Evolutionary conservation across 2,888 invertebrate genomes (phyloP), one percentile per base, ranked within the genome.

Genomic region (Sphaeridia pumilis): DNA sequence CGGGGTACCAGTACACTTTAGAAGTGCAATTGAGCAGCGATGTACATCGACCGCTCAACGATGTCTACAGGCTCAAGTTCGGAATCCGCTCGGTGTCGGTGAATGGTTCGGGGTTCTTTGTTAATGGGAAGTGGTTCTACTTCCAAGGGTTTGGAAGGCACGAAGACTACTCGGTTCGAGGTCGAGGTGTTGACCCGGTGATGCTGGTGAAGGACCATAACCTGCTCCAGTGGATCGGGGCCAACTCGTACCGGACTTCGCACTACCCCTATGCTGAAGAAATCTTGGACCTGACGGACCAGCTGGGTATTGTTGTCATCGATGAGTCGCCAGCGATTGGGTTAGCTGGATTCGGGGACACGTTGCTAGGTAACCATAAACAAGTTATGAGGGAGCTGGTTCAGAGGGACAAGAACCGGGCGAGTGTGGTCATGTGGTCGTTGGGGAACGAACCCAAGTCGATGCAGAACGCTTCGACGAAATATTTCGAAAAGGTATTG

Each of bases 251-350:
- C 73, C 78, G 95, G 25, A 97, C 97, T 0, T 94, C 95, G 0
- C 97, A 97, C 71, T 97, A 97, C 71, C 97, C 97, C 0, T 97
- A 97, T 70, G 90, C 94, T 0, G 95, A 97, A 66, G 94, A 95
- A 72, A 85, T 94, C 46, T 87, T 95, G 79, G 87, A 93, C 68
- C 77, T 90, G 68, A 92, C 93, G 1, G 95, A 97, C 69, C 80
- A 83, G 66, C 78, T 85, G 55, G 95, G 95, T 26, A 87, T 95
- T 65, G 88, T 92, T 76, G 84, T 97, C 46, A 89, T 97, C 57
- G 87, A 92, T 67, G 97, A 97, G 70, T 88, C 90, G 66, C 93
- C 95, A 0, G 88, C 89, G 56, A 94, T 92, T 12, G 87, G 93
- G 67, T 83, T 87, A 4, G 84, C 84, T 22, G 62, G 61, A 1